Percentiles rank a stretch among this genome's conserved stretches.
Evolutionary conservation across 1,140 invertebrate genomes (phyloP).

Genomic region (Drosophila pseudoobscura): DNA sequence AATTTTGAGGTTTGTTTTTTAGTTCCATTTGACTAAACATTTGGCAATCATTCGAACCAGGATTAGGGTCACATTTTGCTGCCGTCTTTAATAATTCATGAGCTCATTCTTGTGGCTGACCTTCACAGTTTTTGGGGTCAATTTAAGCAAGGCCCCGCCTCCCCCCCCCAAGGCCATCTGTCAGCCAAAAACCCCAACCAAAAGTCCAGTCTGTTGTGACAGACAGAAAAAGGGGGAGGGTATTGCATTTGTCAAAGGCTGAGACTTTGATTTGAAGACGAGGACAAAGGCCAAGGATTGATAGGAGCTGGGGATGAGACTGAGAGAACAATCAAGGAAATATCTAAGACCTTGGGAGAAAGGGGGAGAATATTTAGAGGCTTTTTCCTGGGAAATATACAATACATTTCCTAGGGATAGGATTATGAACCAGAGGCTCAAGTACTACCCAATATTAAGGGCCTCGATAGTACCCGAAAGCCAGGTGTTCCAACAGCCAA

Average conservation of each 20-base stretch:
- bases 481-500: too few species aligned
- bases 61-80: slow-evolving; percentile 67
- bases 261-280: slow-evolving; percentile 39
- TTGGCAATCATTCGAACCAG: slow-evolving; percentile 63
- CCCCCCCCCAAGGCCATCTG: slow-evolving; percentile 9
- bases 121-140: slow-evolving; percentile 69
- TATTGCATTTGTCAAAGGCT: slow-evolving; percentile 40
- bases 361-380: too few species aligned
- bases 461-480: too few species aligned
- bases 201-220: background rate
- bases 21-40: slow-evolving; percentile 68
- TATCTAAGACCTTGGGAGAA: too few species aligned
- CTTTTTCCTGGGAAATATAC: too few species aligned
- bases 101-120: slow-evolving; percentile 61
- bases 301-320: too few species aligned
- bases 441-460: too few species aligned
- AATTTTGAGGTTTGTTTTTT: slow-evolving; percentile 27
- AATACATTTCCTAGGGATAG: too few species aligned
- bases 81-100: slow-evolving; percentile 59
- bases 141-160: slow-evolving; percentile 41
- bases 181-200: slow-evolving; percentile 35
- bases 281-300: slow-evolving; percentile 2
- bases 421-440: too few species aligned
- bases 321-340: too few species aligned
- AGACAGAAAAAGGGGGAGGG: slow-evolving; percentile 11